A percentile compares a stretch with the other conserved stretches of the same genome.
phyloP scores from a whole-genome alignment of 2,888 invertebrate species.

The Dioctria rufipes region DNA sequence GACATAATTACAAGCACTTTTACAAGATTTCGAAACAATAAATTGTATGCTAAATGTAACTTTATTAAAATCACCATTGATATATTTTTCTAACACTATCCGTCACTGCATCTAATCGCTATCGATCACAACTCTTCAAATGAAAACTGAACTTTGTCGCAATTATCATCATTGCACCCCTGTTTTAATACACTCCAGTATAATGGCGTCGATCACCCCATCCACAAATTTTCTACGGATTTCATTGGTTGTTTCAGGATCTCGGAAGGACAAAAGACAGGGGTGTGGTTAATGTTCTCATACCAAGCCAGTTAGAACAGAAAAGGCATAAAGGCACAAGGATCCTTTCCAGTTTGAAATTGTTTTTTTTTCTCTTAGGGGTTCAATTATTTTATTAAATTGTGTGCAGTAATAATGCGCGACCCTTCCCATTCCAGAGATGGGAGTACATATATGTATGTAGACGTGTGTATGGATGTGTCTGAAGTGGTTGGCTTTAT shows the following conservation, averaged over 20 bases:
- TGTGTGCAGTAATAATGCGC: neutral
- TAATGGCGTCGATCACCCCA: conserved; percentile 19
- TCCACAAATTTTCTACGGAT: neutral
- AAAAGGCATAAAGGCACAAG: conserved; percentile 34
- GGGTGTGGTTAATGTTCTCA: neutral
- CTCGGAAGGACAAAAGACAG: conserved; percentile 9
- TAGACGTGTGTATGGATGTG: neutral
- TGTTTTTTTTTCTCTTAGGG: neutral
- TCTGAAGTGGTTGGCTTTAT: conserved; percentile 38
- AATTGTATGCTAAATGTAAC: neutral
- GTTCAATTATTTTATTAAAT: conserved; percentile 27
- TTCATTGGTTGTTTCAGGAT: neutral
- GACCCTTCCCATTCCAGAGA: neutral
- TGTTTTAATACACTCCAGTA: conserved; percentile 1
- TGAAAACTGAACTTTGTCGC: neutral
- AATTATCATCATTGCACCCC: neutral
- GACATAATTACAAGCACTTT: neutral
- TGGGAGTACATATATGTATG: neutral
- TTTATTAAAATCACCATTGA: too few relatives aligned
- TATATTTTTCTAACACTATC: neutral
- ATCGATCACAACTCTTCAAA: conserved; percentile 6
- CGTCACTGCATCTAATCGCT: neutral
- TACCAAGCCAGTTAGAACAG: neutral
- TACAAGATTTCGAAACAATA: neutral
- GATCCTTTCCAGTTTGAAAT: conserved; percentile 18